Base-by-base conservation (phyloP, 2,113 vertebrate species). In the Scortum barcoo region DNA sequence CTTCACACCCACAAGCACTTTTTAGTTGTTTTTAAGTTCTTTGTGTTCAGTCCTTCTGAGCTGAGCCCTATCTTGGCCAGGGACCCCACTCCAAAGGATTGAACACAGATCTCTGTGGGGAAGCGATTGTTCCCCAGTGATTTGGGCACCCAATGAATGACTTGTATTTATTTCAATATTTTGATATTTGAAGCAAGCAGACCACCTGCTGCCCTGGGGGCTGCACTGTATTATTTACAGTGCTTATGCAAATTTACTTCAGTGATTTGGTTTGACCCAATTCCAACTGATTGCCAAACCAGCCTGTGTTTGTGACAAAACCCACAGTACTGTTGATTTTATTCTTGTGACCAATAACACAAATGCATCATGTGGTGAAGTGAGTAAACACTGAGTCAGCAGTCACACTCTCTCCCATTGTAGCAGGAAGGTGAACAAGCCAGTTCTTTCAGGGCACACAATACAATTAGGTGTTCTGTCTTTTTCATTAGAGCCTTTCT, bases 181-280 rank as follows among this genome's bases (percentile, higher is more conserved):
- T 53, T 36, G 3, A 42, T 58, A 51, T 72, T 61, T 74, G 4
- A 50, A 50, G 4, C 30, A 68, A 44, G 17, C 22, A 69, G 16
- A 56, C 62, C 44, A 51, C 33, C 26, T 4, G 1, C 70, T 19
- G 36, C 26, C 11, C 11, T 9, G 10, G 19, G 53, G 2, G 22
- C 26, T 24, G 56, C 36, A n/a, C 26, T 63, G 26, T 30, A 40
- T 40, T 74, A 69, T 63, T 69, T 56, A 48, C 63, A 73, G 28
- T 48, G 26, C 28, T 67, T 60, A 22, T 74, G 48, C 7, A 78
- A 46, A 74, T 74, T 13, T 69, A 69, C 22, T 73, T 53, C 44
- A 78, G 68, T 60, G 0, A 76, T 57, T 57, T 58, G 63, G 33
- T 28, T 53, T 19, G 30, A 60, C 44, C 16, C 13, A 44, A 56